Percentiles rank a stretch among this genome's conserved stretches.
Conservation (phyloP, 2,113 vertebrate species). For the Halcyon malimbica region DNA sequence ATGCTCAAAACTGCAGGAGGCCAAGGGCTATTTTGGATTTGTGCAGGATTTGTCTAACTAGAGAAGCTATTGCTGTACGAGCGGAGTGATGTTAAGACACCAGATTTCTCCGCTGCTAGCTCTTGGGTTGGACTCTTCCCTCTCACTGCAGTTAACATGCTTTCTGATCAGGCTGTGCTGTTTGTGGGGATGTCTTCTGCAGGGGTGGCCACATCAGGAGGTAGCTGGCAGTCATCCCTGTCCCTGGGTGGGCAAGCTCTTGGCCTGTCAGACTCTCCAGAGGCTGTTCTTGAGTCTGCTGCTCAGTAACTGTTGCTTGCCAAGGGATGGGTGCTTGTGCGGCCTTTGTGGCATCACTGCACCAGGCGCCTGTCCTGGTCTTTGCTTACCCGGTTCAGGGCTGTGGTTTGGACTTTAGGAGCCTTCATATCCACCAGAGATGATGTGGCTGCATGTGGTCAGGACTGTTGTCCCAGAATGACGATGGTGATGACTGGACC, state of each 20-base stretch:
- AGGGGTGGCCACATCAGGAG: fast-evolving
- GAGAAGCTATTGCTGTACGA: not conserved
- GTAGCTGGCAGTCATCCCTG: not conserved
- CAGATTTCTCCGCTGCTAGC: not conserved
- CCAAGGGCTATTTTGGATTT: not conserved
- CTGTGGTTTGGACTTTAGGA: not conserved
- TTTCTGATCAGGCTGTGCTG: not conserved
- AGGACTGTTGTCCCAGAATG: not conserved
- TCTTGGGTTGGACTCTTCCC: fast-evolving
- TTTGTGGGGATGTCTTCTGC: fast-evolving
- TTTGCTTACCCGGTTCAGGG: fast-evolving
- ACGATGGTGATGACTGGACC: fast-evolving
- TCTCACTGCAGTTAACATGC: not conserved
- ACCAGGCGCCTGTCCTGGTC: fast-evolving
- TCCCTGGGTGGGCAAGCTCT: not conserved
- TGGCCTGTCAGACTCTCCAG: not conserved
- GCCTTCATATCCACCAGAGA: not conserved
- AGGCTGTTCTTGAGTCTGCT: not conserved
- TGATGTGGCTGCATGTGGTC: not conserved
- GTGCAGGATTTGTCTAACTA: not conserved
- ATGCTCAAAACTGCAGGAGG: not conserved
- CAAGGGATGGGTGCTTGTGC: not conserved
- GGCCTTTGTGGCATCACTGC: not conserved
- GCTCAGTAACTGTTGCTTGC: not conserved
- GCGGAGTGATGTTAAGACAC: not conserved